Conservation (phyloP, 2,888 invertebrate genomes). For the Mamestra brassicae region DNA sequence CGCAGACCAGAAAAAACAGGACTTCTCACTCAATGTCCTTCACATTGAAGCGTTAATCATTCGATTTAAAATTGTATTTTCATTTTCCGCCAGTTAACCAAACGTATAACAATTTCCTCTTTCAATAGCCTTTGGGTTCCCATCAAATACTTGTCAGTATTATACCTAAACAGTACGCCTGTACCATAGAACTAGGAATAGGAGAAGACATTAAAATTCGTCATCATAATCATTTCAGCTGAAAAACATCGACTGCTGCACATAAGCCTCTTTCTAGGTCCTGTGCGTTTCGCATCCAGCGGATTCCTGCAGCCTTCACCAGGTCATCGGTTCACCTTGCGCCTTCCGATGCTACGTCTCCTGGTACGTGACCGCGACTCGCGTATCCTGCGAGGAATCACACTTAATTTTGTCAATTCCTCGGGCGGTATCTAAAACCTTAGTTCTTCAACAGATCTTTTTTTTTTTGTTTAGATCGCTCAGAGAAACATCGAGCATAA, state of each 20-base stretch:
- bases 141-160: conserved; percentile 48
- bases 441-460: too few species aligned
- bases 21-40: not conserved
- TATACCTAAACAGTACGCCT: conserved; percentile 8
- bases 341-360: too few species aligned
- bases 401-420: too few species aligned
- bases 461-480: too few species aligned
- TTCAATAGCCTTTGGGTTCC: conserved; percentile 44
- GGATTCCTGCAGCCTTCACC: not conserved
- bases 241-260: not conserved
- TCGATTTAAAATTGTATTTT: conserved; percentile 35
- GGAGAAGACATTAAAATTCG: not conserved
- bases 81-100: conserved; percentile 32
- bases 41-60: conserved; percentile 21
- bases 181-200: not conserved
- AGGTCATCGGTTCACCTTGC: not conserved
- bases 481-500: not conserved
- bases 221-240: not conserved
- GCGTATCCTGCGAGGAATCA: too few species aligned
- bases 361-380: too few species aligned
- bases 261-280: not conserved
- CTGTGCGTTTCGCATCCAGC: not conserved
- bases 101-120: conserved; percentile 42
- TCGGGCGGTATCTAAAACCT: too few species aligned
- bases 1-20: not conserved